phyloP scores from a whole-genome alignment of 2,888 invertebrate species.

The Hoplodrina blanda region DNA sequence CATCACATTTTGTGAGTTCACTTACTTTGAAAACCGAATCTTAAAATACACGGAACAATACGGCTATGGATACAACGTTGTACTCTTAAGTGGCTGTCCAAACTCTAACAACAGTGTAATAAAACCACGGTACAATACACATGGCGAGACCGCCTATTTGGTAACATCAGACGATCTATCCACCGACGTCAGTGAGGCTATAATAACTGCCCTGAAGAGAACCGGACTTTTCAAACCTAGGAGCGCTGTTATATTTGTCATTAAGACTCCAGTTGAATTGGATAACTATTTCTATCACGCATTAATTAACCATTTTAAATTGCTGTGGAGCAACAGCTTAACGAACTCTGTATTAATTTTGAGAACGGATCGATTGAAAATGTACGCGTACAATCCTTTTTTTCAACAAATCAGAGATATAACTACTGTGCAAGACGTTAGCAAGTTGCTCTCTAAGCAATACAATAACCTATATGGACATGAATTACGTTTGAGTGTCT shows the following conservation, averaged over 20 bases:
- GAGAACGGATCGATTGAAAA: constrained; percentile 77
- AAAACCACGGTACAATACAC: constrained; percentile 83
- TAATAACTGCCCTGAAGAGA: constrained; percentile 77
- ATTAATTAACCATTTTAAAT: constrained; percentile 85
- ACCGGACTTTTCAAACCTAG: constrained; percentile 86
- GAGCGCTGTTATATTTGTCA: constrained; percentile 83
- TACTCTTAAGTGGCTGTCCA: constrained; percentile 84
- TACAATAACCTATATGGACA: constrained; percentile 81
- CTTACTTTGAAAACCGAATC: constrained; percentile 86
- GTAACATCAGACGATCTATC: constrained; percentile 80
- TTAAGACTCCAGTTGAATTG: constrained; percentile 75
- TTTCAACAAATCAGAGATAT: constrained; percentile 81
- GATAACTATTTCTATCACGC: constrained; percentile 80
- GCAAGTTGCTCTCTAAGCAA: constrained; percentile 70
- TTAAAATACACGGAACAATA: constrained; percentile 83
- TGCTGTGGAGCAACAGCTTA: constrained; percentile 88
- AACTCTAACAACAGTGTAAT: constrained; percentile 73
- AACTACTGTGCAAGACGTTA: constrained; percentile 79
- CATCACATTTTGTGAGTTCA: constrained; percentile 85
- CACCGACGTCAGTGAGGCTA: constrained; percentile 77
- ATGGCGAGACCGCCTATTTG: constrained; percentile 83
- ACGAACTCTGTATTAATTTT: constrained; percentile 86
- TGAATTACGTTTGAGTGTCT: constrained; percentile 80
- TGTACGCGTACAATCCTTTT: constrained; percentile 90
- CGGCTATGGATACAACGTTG: constrained; percentile 81